phyloP scores from a whole-genome alignment of 2,797 vertebrate species.

The Chelonia mydas region DNA sequence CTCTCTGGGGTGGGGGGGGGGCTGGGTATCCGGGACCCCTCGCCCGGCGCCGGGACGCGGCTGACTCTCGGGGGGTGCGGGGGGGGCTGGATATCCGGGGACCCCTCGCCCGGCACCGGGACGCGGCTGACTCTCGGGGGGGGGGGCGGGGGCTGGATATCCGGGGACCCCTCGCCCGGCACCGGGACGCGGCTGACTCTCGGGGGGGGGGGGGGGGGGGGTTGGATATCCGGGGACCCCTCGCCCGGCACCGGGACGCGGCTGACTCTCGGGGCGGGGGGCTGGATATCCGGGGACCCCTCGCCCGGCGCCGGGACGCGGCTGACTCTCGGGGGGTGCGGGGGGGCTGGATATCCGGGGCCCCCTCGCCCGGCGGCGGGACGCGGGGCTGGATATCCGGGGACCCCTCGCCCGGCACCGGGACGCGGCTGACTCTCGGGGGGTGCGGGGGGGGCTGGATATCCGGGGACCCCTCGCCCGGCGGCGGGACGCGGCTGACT shows the following conservation, averaged over 20 bases:
- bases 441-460: no score
- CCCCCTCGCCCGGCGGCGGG: neutral
- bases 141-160: conserved; percentile 58
- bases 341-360: no score
- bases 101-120: conserved; percentile 15
- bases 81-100: conserved; percentile 33
- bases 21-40: neutral
- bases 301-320: no score
- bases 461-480: no score
- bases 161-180: conserved; percentile 35
- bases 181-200: no score
- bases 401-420: neutral
- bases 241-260: neutral
- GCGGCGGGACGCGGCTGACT: no score
- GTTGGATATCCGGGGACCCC: no score
- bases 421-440: no score
- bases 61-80: conserved; percentile 29
- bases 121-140: neutral
- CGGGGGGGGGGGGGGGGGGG: neutral
- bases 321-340: no score
- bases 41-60: neutral
- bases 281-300: no score
- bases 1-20: neutral
- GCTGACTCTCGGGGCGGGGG: neutral
- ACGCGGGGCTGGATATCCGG: neutral